phyloP scores from a whole-genome alignment of 1,140 invertebrate genomes.

The Drepana arcuata region DNA sequence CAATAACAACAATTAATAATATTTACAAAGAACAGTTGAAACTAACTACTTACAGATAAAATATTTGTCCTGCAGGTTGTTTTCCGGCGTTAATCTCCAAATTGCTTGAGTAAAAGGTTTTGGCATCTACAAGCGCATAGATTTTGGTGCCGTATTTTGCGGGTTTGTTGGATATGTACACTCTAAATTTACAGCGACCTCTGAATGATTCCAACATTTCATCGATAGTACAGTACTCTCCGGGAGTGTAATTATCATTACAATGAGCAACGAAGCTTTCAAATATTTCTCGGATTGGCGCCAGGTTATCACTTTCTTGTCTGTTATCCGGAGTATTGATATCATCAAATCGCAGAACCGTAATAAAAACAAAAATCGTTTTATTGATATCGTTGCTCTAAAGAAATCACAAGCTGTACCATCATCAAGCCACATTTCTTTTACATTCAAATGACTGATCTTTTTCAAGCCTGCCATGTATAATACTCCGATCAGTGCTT shows the following conservation, averaged over 20 bases:
- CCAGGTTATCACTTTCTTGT: slow-evolving; percentile 14
- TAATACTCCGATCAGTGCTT: background rate
- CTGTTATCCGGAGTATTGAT: background rate
- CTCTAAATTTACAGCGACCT: slow-evolving; percentile 46
- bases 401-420: background rate
- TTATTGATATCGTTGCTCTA: background rate
- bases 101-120: slow-evolving; percentile 21
- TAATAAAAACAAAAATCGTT: background rate
- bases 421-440: background rate
- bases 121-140: slow-evolving; percentile 7
- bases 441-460: background rate
- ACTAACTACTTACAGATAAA: too few relatives aligned
- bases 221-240: slow-evolving; percentile 28
- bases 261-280: slow-evolving; percentile 42
- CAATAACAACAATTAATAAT: too few relatives aligned
- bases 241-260: slow-evolving; percentile 11
- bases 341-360: slow-evolving; percentile 13
- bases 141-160: slow-evolving; percentile 30
- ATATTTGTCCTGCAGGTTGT: slow-evolving; percentile 41
- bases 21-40: too few relatives aligned
- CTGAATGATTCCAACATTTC: slow-evolving; percentile 52
- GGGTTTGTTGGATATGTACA: slow-evolving; percentile 66
- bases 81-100: slow-evolving; percentile 36
- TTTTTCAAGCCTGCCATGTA: background rate
- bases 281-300: slow-evolving; percentile 31